Percentiles rank a stretch among this genome's conserved stretches.
These are phyloP conservation scores for Lineus longissimus DNA, from an alignment of 1,140 invertebrate genomes.

Conservation along the genomic window DNA sequence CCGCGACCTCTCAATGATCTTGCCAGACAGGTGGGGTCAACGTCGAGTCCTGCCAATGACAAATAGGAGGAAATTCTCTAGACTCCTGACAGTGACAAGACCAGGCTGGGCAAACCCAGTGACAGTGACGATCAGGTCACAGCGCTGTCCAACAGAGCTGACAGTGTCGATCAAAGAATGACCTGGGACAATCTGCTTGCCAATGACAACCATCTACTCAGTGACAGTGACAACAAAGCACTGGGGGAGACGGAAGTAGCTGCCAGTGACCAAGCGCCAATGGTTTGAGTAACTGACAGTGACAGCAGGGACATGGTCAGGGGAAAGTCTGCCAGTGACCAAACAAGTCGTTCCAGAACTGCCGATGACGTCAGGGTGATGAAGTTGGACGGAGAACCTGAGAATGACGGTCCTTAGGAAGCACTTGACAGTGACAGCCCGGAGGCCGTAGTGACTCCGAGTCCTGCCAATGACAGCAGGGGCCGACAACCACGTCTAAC, in stretches of 20 bases:
- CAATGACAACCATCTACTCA: slow-evolving; percentile 10
- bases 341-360: background rate
- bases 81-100: slow-evolving; percentile 14
- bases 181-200: slow-evolving; percentile 5
- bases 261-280: slow-evolving; percentile 19
- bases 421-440: slow-evolving; percentile 16
- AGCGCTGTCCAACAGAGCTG: slow-evolving; percentile 8
- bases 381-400: slow-evolving; percentile 1
- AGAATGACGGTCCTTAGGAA: slow-evolving; percentile 7
- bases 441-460: background rate
- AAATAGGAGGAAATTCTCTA: background rate
- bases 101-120: background rate
- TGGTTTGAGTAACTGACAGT: slow-evolving; percentile 18
- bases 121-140: background rate
- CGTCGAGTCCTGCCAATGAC: background rate
- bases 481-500: slow-evolving; percentile 5
- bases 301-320: slow-evolving; percentile 10
- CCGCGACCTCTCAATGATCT: background rate
- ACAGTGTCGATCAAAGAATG: slow-evolving; percentile 2
- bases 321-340: background rate
- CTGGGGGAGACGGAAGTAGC: background rate
- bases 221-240: slow-evolving; percentile 17
- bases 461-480: slow-evolving; percentile 22
- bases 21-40: background rate
- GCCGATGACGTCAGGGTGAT: background rate